Base-by-base conservation (phyloP, 1,140 invertebrate genomes). In the Antheraea mylitta region DNA sequence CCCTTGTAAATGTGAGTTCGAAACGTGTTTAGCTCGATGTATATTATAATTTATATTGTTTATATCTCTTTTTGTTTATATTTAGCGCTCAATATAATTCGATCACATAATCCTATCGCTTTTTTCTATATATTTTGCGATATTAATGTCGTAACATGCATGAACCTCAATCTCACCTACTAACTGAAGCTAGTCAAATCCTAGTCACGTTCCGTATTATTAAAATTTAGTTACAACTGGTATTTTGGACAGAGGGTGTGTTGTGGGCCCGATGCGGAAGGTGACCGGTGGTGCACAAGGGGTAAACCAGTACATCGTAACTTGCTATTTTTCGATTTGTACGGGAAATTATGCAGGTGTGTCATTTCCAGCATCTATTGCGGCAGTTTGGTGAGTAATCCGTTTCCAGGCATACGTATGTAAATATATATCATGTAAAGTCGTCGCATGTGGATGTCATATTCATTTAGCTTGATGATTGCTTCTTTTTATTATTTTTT, bases 1-100 rank as follows among this genome's bases (percentile, higher is more conserved):
- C 92, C 96, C 96, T 85, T 96, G 96, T 92, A 97, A 97, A 95
- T 96, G 96, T 97, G 94, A 97, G 96, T 97, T 74, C 73, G 68
- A 66, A 70, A 62, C 70, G 71, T 82, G 71, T 78, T 71, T 78
- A 84, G 80, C 68, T 74, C 62, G 18, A n/a, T 66, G 18, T 66
- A 66, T 8, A 75, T 78, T 38, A 77, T 79, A 69, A 75, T 70
- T 73, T n/a, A 53, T 7, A 42, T 42, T 8, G 76, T 76, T 62
- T 72, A 58, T 78, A 75, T 74, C 64, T 83, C 78, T 66, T 75
- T 78, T 79, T 85, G 80, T 79, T 79, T 89, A 84, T 87, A 10
- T 45, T 89, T 89, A 89, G 86, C 72, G 83, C 83, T 91, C 74
- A 79, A 76, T 86, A 80, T 86, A 78, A 36, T 77, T 72, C 69